Conservation (phyloP, 2,113 vertebrate genomes). For the Pteropus alecto region DNA sequence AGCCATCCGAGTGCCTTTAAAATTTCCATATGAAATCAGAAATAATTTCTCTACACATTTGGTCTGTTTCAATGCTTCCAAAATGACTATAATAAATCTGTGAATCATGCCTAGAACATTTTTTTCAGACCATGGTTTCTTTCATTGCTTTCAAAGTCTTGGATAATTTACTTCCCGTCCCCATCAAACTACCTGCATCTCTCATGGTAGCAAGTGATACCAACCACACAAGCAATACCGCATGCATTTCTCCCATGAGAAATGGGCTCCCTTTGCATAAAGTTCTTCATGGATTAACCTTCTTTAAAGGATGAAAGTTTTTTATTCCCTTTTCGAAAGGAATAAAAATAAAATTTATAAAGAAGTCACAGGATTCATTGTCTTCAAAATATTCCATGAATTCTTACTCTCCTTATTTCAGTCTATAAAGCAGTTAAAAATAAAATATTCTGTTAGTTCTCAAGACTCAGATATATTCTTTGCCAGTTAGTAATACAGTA, state of each 20-base stretch:
- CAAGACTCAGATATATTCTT: neutral
- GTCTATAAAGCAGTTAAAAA: neutral
- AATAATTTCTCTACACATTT: conserved; percentile 64
- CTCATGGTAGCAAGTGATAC: neutral
- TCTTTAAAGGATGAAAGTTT: neutral
- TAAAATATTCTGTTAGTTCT: neutral
- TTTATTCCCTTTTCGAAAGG: neutral
- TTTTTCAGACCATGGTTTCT: conserved; percentile 42
- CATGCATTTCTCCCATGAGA: neutral
- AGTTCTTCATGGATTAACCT: neutral
- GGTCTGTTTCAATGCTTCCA: conserved; percentile 40
- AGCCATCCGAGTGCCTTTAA: conserved; percentile 45
- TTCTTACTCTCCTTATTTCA: neutral
- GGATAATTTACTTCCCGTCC: neutral
- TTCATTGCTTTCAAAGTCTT: conserved; percentile 56
- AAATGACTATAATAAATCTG: conserved; percentile 63
- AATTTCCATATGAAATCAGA: conserved; percentile 56
- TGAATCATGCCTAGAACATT: conserved; percentile 5
- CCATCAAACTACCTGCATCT: neutral
- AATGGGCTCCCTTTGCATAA: neutral
- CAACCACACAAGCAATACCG: neutral
- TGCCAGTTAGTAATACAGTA: neutral
- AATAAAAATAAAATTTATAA: conserved; percentile 9
- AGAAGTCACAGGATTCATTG: neutral
- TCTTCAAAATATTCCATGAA: neutral